Conservation (phyloP, 2,797 vertebrate genomes). For the Pyrocephalus nanus region DNA sequence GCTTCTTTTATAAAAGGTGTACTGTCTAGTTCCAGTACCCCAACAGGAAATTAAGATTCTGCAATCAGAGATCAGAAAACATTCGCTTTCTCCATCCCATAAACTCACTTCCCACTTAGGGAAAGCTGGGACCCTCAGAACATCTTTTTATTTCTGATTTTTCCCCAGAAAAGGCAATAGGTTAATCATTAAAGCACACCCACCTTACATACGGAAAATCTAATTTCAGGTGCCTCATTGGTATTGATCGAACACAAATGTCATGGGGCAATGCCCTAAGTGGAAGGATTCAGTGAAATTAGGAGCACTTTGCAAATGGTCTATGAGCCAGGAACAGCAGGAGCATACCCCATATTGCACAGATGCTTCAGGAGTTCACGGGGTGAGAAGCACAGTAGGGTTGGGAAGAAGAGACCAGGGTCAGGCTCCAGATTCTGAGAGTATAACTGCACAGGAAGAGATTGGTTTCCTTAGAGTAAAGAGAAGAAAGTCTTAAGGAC, state of each 20-base stretch:
- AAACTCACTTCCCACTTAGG: background rate
- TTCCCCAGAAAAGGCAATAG: background rate
- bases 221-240: background rate
- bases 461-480: background rate
- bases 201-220: background rate
- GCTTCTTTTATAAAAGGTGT: background rate
- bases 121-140: background rate
- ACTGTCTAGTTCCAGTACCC: background rate
- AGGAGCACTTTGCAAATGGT: background rate
- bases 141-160: background rate
- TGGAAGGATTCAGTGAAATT: background rate
- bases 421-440: background rate
- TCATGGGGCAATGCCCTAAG: background rate
- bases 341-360: background rate
- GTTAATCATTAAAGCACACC: background rate
- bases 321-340: background rate
- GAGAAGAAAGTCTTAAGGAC: background rate
- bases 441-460: background rate
- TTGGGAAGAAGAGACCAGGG: background rate
- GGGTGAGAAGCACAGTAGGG: background rate
- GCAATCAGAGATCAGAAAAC: background rate
- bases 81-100: background rate
- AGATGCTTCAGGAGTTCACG: rapidly evolving
- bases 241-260: background rate
- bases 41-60: background rate